A percentile compares a stretch with the other conserved stretches of the same genome.
phyloP scores from a whole-genome alignment of 2,888 invertebrate genomes.

The Luffia ferchaultella region DNA sequence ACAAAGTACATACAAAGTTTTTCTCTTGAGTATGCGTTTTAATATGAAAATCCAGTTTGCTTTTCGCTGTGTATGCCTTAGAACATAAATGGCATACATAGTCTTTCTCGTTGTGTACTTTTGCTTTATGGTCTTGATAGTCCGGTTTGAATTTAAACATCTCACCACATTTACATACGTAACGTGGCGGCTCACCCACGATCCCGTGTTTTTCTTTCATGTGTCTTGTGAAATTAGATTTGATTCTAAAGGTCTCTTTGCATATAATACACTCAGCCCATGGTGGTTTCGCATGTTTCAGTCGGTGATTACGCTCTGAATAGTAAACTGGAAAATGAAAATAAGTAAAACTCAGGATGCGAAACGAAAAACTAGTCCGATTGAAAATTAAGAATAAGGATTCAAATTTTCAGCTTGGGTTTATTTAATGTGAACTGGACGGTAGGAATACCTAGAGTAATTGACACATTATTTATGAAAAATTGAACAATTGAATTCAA shows the following conservation, averaged over 20 bases:
- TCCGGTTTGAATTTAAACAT: not conserved
- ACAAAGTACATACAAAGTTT: not conserved
- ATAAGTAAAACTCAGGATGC: too few relatives aligned
- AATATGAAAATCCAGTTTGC: not conserved
- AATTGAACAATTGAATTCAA: too few relatives aligned
- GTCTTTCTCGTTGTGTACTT: not conserved
- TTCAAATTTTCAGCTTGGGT: too few relatives aligned
- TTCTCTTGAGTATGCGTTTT: not conserved
- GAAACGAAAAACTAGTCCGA: too few relatives aligned
- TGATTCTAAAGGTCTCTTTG: not conserved
- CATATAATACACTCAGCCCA: conserved; percentile 1
- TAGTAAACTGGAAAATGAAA: too few relatives aligned
- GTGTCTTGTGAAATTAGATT: not conserved
- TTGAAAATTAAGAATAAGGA: too few relatives aligned
- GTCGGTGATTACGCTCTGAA: too few relatives aligned
- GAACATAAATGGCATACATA: conserved; percentile 3
- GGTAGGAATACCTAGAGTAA: too few relatives aligned
- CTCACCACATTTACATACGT: conserved; percentile 1
- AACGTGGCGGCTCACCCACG: not conserved
- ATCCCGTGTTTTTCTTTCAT: not conserved
- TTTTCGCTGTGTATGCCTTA: not conserved
- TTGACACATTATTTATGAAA: too few relatives aligned
- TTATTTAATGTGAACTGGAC: too few relatives aligned
- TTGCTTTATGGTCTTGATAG: not conserved
- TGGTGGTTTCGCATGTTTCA: too few relatives aligned